Percentiles rank a stretch among this genome's conserved stretches.
Evolutionary conservation across 2,113 vertebrate species (phyloP).

Genomic region (Halichoeres trimaculatus): DNA sequence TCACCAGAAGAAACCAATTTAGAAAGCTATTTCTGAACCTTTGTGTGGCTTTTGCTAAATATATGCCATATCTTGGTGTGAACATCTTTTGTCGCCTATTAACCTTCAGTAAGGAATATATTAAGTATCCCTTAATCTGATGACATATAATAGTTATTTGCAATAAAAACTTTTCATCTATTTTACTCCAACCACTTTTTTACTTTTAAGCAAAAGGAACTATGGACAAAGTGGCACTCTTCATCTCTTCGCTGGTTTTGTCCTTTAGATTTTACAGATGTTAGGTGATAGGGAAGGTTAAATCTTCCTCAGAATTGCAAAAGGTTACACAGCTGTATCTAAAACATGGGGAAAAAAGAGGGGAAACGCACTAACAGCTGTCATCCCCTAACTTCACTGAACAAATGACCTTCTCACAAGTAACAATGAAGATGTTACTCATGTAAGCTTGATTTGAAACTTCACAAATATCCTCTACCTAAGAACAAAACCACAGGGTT

Average conservation of each 20-base stretch:
- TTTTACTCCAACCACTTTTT: too few species aligned
- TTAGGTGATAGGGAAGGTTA: constrained; percentile 4
- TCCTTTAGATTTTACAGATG: too few species aligned
- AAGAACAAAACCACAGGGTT: neutral
- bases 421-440: neutral
- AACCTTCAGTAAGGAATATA: neutral
- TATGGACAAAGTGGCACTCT: too few species aligned
- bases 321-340: constrained; percentile 9
- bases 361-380: neutral
- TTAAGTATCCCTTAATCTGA: too few species aligned
- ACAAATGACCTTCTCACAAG: neutral
- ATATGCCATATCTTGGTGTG: constrained; percentile 17
- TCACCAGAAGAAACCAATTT: constrained; percentile 16
- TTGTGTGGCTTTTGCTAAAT: constrained; percentile 19
- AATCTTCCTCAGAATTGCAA: constrained; percentile 15
- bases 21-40: neutral
- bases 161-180: too few species aligned
- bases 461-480: neutral
- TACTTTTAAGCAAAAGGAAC: too few species aligned
- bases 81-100: neutral
- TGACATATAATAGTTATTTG: too few species aligned
- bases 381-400: constrained; percentile 13
- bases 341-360: constrained; percentile 9
- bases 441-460: neutral
- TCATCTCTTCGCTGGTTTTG: too few species aligned